Base-by-base conservation (phyloP, 2,888 invertebrate genomes). In the Chymomyza procnemis region DNA sequence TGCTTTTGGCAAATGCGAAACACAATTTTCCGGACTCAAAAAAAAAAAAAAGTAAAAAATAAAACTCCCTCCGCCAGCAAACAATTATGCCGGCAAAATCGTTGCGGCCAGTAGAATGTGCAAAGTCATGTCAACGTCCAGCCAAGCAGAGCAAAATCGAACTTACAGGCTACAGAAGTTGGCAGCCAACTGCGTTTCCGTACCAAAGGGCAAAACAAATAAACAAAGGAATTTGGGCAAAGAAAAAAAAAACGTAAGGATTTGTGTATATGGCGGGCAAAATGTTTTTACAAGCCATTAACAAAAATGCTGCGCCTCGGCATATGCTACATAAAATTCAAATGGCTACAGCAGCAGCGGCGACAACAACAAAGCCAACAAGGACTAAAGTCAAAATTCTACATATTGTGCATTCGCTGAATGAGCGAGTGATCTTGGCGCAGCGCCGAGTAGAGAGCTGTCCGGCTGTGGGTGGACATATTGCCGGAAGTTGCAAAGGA, bases 281-380 rank as follows among this genome's bases (percentile, higher is more conserved):
- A 64, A 83, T n/a, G 79, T 74, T 86, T 71, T 79, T 79, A 81
- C 88, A 88, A 83, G 80, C 85, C 87, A 87, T 87, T 87, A 88
- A 88, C 87, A 87, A 79, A 82, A 79, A 80, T 80, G 80, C 74
- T 78, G 77, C 85, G 85, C 82, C 85, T 79, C 71, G 78, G 74
- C 82, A 78, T 82, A 82, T 82, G 81, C 79, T 73, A 78, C 78
- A 81, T 76, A 79, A 81, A 84, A 78, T 79, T 70, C 69, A 67
- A 73, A 69, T 68, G 61, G 64, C 71, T 73, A 57, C 56, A 57
- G 57, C 61, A 65, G 59, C 64, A 69, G 54, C 59, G 59, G 68
- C 70, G 67, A 61, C 62, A 56, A 52, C 21, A 22, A 6, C 50
- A 47, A 61, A 61, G n/a, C n/a, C 70, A 69, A 61, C 62, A 56